Base-by-base conservation (phyloP, 2,797 vertebrate species). In the Gymnoscopelus braueri region DNA sequence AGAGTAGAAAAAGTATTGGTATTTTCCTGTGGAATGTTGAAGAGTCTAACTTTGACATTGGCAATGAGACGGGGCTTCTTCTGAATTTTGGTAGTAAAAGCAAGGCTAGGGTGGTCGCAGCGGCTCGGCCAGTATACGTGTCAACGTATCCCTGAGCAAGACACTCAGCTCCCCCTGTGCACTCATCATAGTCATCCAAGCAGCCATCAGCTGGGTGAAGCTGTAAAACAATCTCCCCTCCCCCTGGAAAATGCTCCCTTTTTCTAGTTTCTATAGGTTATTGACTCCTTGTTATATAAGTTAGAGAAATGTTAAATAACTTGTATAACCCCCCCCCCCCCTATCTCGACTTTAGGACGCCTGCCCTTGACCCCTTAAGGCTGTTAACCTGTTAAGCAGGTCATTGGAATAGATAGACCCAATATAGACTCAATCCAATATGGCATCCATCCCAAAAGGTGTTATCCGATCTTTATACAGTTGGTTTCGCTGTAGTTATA, bases 401-500 rank as follows among this genome's bases (percentile, higher is more conserved):
- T 74, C 80, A 83, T 74, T 80, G 69, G 75, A 68, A 69, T 66
- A 39, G 67, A 81, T 86, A 87, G 74, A 82, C 77, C 78, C 70
- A 19, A 19, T 19, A 19, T 74, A 78, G 85, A 65, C 48, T 62
- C 72, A 83, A 80, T 81, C 72, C 23, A 58, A 69, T 19, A 19
- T 77, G 79, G 86, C 79, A 88, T 81, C 72, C 81, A 72, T 80
- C 74, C 74, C 79, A 81, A 85, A 88, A 87, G 79, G 84, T 88
- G 84, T 66, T 15, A 67, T 67, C 44, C 24, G 13, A 91, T 91
- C 83, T 80, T 87, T 86, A 78, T 61, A 65, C 12, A 10, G 52
- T 56, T 10, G 62, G 60, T 70, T 85, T 81, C 84, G 88, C 84
- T 87, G 80, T 63, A 77, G 68, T 80, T 86, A 78, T 78, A 81